Percentiles rank a stretch among this genome's conserved stretches.
These are phyloP conservation scores for Pocillopora meandrina DNA, from an alignment of 92 coral and sea anemone species.

Conservation along the genomic window DNA sequence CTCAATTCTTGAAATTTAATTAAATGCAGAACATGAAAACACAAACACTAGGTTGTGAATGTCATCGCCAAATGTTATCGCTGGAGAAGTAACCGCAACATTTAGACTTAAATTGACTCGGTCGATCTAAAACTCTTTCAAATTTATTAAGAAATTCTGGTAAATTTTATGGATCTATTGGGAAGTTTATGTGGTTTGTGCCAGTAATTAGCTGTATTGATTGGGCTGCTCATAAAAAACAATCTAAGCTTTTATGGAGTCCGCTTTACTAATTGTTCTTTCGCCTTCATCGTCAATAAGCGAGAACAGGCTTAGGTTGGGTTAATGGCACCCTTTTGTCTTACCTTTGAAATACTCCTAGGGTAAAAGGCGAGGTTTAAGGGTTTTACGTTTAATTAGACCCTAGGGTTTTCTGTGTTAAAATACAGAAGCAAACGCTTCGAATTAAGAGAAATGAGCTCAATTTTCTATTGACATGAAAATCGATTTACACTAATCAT, in stretches of 20 bases:
- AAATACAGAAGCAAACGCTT: not conserved
- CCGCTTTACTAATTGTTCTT: not conserved
- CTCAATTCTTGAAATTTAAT: constrained; percentile 5
- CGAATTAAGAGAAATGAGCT: not conserved
- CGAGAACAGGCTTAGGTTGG: not conserved
- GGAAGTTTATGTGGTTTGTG: too few species aligned
- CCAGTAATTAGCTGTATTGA: not conserved
- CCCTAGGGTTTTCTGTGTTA: not conserved
- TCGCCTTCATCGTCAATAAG: not conserved
- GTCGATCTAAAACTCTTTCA: too few species aligned
- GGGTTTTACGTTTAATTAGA: not conserved
- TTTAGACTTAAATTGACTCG: not conserved
- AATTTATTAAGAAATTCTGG: too few species aligned
- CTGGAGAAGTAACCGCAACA: not conserved
- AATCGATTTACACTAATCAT: not conserved
- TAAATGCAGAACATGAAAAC: constrained; percentile 7
- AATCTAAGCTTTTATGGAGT: not conserved
- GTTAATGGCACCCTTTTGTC: not conserved
- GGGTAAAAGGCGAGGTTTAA: not conserved
- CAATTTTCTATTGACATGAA: not conserved
- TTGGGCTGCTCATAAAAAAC: not conserved
- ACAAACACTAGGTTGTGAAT: not conserved
- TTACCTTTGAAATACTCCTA: not conserved
- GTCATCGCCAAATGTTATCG: not conserved
- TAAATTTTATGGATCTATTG: too few species aligned